Evolutionary conservation across 2,113 vertebrate genomes (phyloP).

Genomic region (Chionis minor): DNA sequence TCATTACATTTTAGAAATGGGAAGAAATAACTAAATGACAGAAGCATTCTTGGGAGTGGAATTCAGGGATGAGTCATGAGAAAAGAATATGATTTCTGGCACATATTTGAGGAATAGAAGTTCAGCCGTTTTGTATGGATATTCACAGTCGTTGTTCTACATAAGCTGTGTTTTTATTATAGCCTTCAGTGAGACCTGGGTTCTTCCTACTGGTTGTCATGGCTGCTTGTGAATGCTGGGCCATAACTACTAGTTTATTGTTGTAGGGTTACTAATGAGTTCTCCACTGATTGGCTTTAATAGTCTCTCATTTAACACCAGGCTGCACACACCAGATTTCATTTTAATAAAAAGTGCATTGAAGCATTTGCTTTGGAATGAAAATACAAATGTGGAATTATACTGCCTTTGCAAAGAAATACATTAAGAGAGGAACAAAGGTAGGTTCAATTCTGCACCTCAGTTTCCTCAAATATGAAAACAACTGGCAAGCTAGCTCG

Average conservation of each 20-base stretch:
- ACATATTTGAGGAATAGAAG: conserved; percentile 11
- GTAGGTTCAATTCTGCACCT: not conserved
- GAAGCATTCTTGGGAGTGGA: conserved; percentile 30
- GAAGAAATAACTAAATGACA: conserved; percentile 41
- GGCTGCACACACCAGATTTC: conserved; percentile 55
- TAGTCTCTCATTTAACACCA: conserved; percentile 63
- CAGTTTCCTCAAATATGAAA: not conserved
- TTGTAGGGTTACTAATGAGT: conserved; percentile 64
- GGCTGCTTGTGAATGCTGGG: conserved; percentile 49
- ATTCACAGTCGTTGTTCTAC: not conserved
- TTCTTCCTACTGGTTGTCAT: conserved; percentile 31
- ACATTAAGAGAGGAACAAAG: not conserved
- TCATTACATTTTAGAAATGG: conserved; percentile 36
- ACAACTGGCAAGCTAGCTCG: not conserved
- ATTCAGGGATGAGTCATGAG: conserved; percentile 35
- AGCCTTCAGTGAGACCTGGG: not conserved
- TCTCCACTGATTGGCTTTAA: conserved; percentile 64
- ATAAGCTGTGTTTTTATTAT: conserved; percentile 9
- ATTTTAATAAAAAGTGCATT: conserved; percentile 63
- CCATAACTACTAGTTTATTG: conserved; percentile 51
- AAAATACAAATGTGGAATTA: conserved; percentile 52
- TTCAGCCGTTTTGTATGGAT: not conserved
- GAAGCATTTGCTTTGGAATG: conserved; percentile 59
- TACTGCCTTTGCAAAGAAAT: conserved; percentile 42
- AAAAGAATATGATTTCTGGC: conserved; percentile 38